Evolutionary conservation across 2,113 vertebrate species (phyloP).

Genomic region (Alligator sinensis): DNA sequence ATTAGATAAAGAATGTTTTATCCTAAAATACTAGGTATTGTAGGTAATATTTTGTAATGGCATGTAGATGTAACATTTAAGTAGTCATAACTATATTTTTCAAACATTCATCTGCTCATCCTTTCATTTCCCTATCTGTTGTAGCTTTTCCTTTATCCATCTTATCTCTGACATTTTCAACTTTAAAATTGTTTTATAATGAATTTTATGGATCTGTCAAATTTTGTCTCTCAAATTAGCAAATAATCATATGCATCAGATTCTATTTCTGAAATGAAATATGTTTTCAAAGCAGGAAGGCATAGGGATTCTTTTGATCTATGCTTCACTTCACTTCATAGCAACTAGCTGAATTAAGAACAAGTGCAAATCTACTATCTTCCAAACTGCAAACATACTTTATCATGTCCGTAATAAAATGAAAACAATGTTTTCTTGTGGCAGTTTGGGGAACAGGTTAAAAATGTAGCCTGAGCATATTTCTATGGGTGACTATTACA

Average conservation of each 20-base stretch:
- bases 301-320: neutral
- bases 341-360: conserved; percentile 53
- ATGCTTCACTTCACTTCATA: neutral
- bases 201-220: neutral
- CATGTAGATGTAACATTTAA: neutral
- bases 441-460: conserved; percentile 56
- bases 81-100: neutral
- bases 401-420: conserved; percentile 53
- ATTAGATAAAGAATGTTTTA: neutral
- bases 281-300: neutral
- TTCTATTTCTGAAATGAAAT: neutral
- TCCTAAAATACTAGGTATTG: neutral
- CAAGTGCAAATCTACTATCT: conserved; percentile 37
- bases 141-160: neutral
- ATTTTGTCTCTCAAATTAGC: neutral
- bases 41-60: neutral
- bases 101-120: neutral
- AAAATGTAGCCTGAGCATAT: neutral
- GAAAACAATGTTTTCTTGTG: conserved; percentile 19
- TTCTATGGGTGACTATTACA: neutral
- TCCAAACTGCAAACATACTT: conserved; percentile 44
- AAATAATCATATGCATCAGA: neutral
- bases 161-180: neutral
- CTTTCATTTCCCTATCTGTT: neutral
- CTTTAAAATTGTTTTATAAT: neutral